Evolutionary conservation across 2,113 vertebrate genomes (phyloP).

Genomic region (Bucco capensis): DNA sequence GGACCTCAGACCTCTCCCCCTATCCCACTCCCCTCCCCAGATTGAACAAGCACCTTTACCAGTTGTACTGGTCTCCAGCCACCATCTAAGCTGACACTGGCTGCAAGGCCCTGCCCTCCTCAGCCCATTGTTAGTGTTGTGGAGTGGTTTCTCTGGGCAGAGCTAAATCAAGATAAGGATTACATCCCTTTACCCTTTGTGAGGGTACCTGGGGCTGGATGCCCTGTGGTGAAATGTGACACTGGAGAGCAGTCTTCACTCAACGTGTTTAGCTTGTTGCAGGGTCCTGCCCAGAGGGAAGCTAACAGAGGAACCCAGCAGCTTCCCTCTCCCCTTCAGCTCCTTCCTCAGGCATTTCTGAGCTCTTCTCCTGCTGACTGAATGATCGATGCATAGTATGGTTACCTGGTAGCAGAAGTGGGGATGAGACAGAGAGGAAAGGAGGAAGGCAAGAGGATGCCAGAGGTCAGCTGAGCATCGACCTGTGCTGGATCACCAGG

Average conservation of each 20-base stretch:
- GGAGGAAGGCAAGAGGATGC: not conserved
- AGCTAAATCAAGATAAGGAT: not conserved
- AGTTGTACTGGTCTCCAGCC: not conserved
- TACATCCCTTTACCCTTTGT: not conserved
- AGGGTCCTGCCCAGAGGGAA: not conserved
- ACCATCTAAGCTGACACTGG: rapidly evolving
- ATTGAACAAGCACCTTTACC: not conserved
- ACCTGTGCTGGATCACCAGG: not conserved
- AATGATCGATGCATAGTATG: rapidly evolving
- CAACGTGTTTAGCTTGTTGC: not conserved
- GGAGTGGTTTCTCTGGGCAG: not conserved
- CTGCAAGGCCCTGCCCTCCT: not conserved
- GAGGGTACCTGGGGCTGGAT: not conserved
- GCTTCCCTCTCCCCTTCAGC: not conserved
- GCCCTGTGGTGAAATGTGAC: constrained; percentile 10
- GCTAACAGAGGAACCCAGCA: not conserved
- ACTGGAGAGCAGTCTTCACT: not conserved
- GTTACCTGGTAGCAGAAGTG: rapidly evolving
- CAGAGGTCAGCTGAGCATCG: rapidly evolving
- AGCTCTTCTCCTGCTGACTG: not conserved
- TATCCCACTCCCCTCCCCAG: no score
- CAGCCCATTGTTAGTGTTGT: rapidly evolving
- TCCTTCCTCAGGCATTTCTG: not conserved
- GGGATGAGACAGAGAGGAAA: not conserved
- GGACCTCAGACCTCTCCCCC: not conserved